A percentile compares a stretch with the other conserved stretches of the same genome.
These are phyloP conservation scores for Lophotis ruficrista DNA, from an alignment of 2,113 vertebrate species.

Conservation along the genomic window DNA sequence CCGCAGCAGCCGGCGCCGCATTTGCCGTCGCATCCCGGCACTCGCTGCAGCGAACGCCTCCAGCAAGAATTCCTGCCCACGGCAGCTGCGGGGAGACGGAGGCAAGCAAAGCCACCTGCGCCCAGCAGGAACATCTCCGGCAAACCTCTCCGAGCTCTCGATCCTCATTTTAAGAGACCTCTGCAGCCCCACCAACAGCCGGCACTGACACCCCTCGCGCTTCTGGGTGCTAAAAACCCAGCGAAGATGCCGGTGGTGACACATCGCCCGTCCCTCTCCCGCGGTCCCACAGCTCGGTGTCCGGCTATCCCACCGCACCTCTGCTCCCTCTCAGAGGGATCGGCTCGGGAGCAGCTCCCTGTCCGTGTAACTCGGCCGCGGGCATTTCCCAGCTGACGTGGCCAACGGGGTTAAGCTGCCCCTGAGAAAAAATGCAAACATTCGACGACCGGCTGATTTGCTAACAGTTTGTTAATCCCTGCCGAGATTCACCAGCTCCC, in stretches of 20 bases:
- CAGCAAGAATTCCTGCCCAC: background rate
- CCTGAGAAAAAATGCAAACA: slow-evolving; percentile 24
- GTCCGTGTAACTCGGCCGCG: fast-evolving
- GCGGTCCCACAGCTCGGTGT: fast-evolving
- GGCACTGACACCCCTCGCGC: background rate
- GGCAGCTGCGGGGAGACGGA: background rate
- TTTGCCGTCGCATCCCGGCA: background rate
- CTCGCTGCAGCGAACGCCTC: background rate
- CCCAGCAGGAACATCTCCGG: background rate
- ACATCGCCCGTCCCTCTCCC: background rate
- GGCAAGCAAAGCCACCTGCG: fast-evolving
- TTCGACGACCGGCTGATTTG: background rate
- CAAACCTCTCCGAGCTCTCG: background rate
- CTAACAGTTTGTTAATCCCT: slow-evolving; percentile 34
- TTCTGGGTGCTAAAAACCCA: background rate
- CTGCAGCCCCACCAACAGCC: background rate
- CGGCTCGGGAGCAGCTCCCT: background rate
- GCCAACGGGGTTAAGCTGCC: background rate
- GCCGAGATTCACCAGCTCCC: slow-evolving; percentile 30
- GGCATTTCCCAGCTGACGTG: background rate
- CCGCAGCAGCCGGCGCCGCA: background rate
- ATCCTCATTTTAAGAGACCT: background rate
- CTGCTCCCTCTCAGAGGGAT: background rate
- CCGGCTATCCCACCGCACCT: background rate
- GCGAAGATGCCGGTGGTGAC: background rate